Evolutionary conservation across 2,113 vertebrate genomes (phyloP), one percentile per base, ranked within the genome.

Genomic region (Corythoichthys intestinalis): DNA sequence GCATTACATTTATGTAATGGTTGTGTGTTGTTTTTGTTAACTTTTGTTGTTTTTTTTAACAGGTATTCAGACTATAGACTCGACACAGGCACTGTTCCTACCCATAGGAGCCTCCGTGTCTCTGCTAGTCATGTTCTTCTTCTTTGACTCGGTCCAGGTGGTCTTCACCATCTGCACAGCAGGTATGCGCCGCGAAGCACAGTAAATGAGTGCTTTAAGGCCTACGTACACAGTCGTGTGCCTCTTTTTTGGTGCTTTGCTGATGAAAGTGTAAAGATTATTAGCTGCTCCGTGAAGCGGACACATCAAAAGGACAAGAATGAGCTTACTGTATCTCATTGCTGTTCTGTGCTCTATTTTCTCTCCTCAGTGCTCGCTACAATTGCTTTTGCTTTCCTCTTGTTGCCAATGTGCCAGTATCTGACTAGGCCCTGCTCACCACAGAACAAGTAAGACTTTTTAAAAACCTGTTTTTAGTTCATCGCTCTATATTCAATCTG

Each of bases 161-260:
- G 97, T 99, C 89, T 99, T 99, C 84, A 99, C 97, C 89, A 99
- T 99, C 92, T 99, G 97, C 93, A 99, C 97, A 87, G 97, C 97
- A 96, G 97, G 97, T 99, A 91, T 88, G 46, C 17, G 20, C 37
- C 4, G 1, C 65, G 68, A 64, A 17, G 13, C 4, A 56, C 48
- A 9, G 17, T 12, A 53, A 39, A 50, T 67, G 47, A 68, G 70
- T 56, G 13, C 69, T 67, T 61, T 41, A 46, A 60, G 49, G 65
- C 67, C 20, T 67, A 15, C 62, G 8, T 28, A 35, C 28, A 66
- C 6, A n/a, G 6, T 37, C 10, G 48, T 53, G 0, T 6, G 8
- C 50, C 1, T 35, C 13, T 66, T 66, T 41, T 69, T 76, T 63
- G n/a, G 39, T 56, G 14, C 2, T 38, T 38, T 68, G 13, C 64